These are phyloP conservation scores for Odontamblyopus rebecca DNA, from an alignment of 2,797 vertebrate species.

Conservation along the genomic window DNA sequence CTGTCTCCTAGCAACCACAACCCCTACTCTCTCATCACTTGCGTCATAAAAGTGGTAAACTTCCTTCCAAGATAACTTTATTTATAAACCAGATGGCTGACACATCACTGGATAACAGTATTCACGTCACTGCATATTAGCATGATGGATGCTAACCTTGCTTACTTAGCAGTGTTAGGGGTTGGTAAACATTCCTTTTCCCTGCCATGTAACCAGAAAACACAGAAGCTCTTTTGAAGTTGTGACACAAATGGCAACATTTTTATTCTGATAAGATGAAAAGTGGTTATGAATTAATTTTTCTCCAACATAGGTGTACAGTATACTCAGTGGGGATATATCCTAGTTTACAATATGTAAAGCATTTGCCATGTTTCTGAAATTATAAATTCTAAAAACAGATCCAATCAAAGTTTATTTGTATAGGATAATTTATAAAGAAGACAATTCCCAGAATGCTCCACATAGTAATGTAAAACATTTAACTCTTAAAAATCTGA, in stretches of 20 bases:
- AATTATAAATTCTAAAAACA: no score
- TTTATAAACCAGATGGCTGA: slow-evolving; percentile 70
- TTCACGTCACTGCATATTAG: slow-evolving; percentile 35
- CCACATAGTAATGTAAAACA: no score
- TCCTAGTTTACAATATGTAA: no score
- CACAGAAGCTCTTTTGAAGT: slow-evolving; percentile 23
- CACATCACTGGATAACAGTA: slow-evolving; percentile 39
- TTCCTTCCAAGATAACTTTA: slow-evolving; percentile 72
- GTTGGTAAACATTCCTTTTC: slow-evolving; percentile 45
- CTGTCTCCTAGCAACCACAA: slow-evolving; percentile 72
- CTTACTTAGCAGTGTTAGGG: slow-evolving; percentile 28
- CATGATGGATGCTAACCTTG: slow-evolving; percentile 17
- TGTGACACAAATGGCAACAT: slow-evolving; percentile 2
- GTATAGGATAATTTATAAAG: no score
- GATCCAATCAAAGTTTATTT: no score
- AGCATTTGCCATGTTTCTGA: no score
- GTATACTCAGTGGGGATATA: no score
- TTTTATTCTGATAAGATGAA: background rate
- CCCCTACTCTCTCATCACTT: slow-evolving; percentile 58
- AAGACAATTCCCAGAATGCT: no score
- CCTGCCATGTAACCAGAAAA: slow-evolving; percentile 21
- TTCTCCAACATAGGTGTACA: background rate
- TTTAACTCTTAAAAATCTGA: no score
- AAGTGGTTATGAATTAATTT: background rate
- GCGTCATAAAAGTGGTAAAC: slow-evolving; percentile 60